Evolutionary conservation across 1,140 invertebrate genomes (phyloP).

Genomic region (Pristionchus pacificus): DNA sequence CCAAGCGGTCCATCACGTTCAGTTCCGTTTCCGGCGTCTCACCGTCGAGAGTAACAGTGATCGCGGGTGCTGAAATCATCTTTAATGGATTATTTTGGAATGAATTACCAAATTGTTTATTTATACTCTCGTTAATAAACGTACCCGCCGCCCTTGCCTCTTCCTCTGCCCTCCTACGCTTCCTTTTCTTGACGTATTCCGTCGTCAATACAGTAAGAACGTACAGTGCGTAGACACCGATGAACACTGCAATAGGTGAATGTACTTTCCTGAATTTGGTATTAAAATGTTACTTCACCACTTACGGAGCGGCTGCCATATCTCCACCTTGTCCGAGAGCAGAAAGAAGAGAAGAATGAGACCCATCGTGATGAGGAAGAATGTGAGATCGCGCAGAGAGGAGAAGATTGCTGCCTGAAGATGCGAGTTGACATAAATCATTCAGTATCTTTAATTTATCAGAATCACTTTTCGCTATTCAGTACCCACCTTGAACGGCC

Average conservation of each 20-base stretch:
- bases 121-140: too few species aligned
- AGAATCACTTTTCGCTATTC: too few species aligned
- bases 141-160: not conserved
- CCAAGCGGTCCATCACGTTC: too few species aligned
- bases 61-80: too few species aligned
- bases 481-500: slow-evolving; percentile 64
- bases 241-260: slow-evolving; percentile 60
- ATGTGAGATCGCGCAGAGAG: slow-evolving; percentile 67
- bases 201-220: slow-evolving; percentile 63
- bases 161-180: not conserved
- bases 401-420: slow-evolving; percentile 65
- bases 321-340: slow-evolving; percentile 58
- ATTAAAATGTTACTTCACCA: slow-evolving; percentile 25
- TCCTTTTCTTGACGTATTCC: not conserved
- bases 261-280: slow-evolving; percentile 43
- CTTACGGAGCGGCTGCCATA: slow-evolving; percentile 58
- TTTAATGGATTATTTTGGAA: not conserved
- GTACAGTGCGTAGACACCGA: slow-evolving; percentile 65
- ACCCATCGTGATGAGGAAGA: slow-evolving; percentile 66
- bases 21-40: too few species aligned
- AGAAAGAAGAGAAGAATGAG: slow-evolving; percentile 61
- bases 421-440: slow-evolving; percentile 59
- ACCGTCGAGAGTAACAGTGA: too few species aligned
- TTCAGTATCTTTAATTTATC: too few species aligned
- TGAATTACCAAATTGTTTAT: too few species aligned